Conservation (phyloP, 2,888 invertebrate species). For the Eulithis prunata region DNA sequence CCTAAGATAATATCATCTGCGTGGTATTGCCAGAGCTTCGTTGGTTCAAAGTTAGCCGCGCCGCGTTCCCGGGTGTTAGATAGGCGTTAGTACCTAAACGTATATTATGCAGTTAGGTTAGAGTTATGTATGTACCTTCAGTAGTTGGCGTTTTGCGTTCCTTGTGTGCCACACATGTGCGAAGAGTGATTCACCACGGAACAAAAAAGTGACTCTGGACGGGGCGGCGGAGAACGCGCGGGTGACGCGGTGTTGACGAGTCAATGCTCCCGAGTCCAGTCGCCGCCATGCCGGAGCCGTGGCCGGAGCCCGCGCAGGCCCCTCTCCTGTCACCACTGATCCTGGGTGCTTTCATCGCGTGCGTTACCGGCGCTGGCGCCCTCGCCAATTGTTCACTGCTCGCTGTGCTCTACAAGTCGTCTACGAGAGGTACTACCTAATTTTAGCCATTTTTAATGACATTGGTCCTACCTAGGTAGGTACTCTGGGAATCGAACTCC, state of each 20-base stretch:
- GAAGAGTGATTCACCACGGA: conserved; percentile 72
- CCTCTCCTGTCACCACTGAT: conserved; percentile 68
- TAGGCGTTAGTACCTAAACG: too few relatives aligned
- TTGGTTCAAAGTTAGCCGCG: too few relatives aligned
- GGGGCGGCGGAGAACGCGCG: conserved; percentile 65
- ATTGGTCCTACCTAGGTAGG: too few relatives aligned
- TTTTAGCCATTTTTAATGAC: neutral
- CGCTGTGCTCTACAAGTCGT: conserved; percentile 72
- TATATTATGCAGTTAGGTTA: conserved; percentile 37
- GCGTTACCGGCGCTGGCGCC: conserved; percentile 74
- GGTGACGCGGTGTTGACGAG: conserved; percentile 69
- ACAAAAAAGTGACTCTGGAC: conserved; percentile 71
- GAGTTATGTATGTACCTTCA: conserved; percentile 34
- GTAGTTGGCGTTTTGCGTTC: conserved; percentile 55
- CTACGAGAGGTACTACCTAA: conserved; percentile 69
- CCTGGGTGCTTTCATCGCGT: conserved; percentile 64
- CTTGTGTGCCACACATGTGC: conserved; percentile 71
- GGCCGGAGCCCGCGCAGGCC: conserved; percentile 57
- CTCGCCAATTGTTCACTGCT: conserved; percentile 74
- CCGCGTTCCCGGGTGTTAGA: too few relatives aligned
- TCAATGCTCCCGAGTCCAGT: conserved; percentile 81
- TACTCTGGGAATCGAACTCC: too few relatives aligned
- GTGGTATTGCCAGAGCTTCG: too few relatives aligned
- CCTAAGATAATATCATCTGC: too few relatives aligned
- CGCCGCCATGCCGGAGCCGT: conserved; percentile 72